Conservation (phyloP, 1,140 invertebrate species). For the Frieseomelitta varia region DNA sequence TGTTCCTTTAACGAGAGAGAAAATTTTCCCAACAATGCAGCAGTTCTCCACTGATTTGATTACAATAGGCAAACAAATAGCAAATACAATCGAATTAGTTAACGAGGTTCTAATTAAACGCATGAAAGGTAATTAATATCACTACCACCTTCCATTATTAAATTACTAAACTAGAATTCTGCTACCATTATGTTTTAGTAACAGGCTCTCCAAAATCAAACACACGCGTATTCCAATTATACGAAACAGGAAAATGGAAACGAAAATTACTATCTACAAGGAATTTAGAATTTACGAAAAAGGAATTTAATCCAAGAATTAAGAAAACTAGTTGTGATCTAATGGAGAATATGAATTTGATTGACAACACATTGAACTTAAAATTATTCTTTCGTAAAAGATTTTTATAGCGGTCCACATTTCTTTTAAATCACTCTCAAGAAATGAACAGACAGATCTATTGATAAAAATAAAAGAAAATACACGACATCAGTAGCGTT, state of each 20-base stretch:
- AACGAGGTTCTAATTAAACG: neutral
- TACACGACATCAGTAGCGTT: neutral
- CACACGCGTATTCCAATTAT: no score
- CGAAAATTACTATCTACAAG: no score
- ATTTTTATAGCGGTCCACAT: no score
- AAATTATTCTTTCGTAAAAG: no score
- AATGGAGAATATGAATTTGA: no score
- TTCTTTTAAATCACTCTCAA: no score
- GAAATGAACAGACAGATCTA: neutral
- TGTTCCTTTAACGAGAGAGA: neutral
- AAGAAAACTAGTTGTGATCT: no score
- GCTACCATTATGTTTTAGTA: rapidly evolving
- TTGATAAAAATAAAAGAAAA: neutral
- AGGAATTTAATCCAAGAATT: no score
- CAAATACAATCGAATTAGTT: neutral
- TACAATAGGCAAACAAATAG: neutral
- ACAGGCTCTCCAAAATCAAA: neutral
- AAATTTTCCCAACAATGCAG: neutral
- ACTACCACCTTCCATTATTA: no score
- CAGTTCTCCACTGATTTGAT: neutral
- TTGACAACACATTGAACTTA: no score
- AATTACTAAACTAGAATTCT: neutral
- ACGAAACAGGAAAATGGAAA: no score
- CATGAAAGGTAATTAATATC: neutral
- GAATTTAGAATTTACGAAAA: no score